These are phyloP conservation scores for Takifugu rubripes DNA, from an alignment of 2,797 vertebrate species.

Conservation along the genomic window DNA sequence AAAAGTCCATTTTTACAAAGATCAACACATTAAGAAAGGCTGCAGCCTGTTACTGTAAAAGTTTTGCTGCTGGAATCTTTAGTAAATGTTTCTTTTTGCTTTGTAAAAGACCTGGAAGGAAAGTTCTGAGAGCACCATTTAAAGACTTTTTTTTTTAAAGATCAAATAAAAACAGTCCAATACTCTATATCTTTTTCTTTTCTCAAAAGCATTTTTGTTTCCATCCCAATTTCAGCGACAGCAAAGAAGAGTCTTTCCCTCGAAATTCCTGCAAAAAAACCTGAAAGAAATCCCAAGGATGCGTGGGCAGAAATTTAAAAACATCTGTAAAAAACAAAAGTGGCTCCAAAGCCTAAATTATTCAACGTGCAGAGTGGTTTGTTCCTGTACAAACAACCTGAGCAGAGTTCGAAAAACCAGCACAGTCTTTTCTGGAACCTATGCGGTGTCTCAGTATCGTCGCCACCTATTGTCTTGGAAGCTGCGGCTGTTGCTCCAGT, in stretches of 20 bases:
- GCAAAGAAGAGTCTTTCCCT: neutral
- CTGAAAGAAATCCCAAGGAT: conserved; percentile 21
- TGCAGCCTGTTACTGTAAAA: conserved; percentile 25
- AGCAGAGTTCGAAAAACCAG: conserved; percentile 28
- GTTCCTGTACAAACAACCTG: conserved; percentile 64
- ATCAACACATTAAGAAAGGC: conserved; percentile 28
- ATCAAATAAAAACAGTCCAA: conserved; percentile 45
- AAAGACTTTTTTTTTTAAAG: conserved; percentile 17
- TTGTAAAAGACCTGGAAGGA: conserved; percentile 58
- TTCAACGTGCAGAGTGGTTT: conserved; percentile 33
- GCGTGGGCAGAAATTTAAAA: conserved; percentile 62
- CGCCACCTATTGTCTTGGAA: conserved; percentile 78
- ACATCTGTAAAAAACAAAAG: conserved; percentile 55
- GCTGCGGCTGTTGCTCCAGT: conserved; percentile 73
- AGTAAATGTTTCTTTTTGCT: conserved; percentile 8
- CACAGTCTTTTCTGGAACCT: conserved; percentile 31
- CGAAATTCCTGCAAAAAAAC: conserved; percentile 19
- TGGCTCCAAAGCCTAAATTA: conserved; percentile 35
- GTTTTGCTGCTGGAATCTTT: conserved; percentile 58
- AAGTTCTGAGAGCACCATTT: conserved; percentile 46
- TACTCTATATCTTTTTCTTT: neutral
- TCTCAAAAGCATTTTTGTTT: conserved; percentile 22
- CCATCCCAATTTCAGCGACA: conserved; percentile 8
- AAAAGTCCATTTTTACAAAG: conserved; percentile 39
- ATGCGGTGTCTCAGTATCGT: conserved; percentile 62